phyloP scores from a whole-genome alignment of 2,113 vertebrate species.

The Noctilio leporinus region DNA sequence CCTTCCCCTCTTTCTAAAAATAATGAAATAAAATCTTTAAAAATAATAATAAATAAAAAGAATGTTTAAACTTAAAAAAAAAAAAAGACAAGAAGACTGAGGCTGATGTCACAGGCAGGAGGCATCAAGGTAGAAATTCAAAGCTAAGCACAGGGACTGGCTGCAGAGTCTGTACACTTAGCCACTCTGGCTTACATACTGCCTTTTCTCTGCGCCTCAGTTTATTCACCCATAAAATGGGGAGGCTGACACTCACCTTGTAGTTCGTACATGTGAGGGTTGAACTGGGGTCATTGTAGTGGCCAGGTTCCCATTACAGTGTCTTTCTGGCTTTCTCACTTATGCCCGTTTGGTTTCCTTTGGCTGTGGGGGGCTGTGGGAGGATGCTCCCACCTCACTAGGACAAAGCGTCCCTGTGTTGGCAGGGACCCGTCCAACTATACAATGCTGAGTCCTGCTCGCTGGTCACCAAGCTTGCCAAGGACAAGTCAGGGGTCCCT shows the following conservation, averaged over 20 bases:
- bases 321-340: neutral
- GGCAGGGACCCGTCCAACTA: neutral
- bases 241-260: neutral
- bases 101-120: neutral
- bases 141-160: neutral
- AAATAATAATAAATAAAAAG: no score
- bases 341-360: neutral
- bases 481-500: neutral
- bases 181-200: neutral
- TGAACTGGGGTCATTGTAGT: neutral
- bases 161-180: neutral
- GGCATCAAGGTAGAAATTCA: neutral
- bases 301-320: fast-evolving
- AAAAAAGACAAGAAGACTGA: neutral
- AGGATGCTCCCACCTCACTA: fast-evolving
- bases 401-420: neutral
- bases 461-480: neutral
- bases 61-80: no score
- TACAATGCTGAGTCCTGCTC: neutral
- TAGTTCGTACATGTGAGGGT: neutral
- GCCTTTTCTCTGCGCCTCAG: neutral
- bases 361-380: neutral
- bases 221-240: neutral
- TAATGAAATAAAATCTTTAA: no score
- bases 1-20: no score